Percentiles rank a stretch among this genome's conserved stretches.
Evolutionary conservation across 2,888 invertebrate genomes (phyloP).

Genomic region (Dicyrtomina minuta): DNA sequence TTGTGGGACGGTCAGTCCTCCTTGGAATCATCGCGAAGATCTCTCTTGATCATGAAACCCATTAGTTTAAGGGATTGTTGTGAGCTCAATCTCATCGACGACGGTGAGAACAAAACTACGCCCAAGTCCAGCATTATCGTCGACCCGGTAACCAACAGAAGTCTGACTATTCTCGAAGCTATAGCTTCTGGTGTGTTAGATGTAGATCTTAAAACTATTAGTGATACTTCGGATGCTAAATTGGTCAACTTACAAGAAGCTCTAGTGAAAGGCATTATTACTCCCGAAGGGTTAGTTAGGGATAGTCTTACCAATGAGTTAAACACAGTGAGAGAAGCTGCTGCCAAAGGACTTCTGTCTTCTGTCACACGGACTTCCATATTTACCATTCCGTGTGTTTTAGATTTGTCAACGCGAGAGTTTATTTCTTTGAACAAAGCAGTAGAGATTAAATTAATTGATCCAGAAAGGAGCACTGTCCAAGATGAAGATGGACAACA

Average conservation of each 20-base stretch:
- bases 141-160: constrained; percentile 76
- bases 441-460: constrained; percentile 72
- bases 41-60: constrained; percentile 80
- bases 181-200: constrained; percentile 85
- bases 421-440: constrained; percentile 83
- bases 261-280: constrained; percentile 75
- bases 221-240: constrained; percentile 76
- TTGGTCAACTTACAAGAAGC: constrained; percentile 83
- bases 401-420: constrained; percentile 76
- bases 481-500: constrained; percentile 56
- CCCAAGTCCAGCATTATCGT: constrained; percentile 60
- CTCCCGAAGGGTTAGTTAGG: constrained; percentile 69
- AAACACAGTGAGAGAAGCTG: constrained; percentile 80
- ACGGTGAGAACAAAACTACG: constrained; percentile 57
- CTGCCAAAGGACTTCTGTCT: constrained; percentile 82
- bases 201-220: constrained; percentile 78
- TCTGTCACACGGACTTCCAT: constrained; percentile 84
- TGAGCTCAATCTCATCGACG: constrained; percentile 76
- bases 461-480: constrained; percentile 58
- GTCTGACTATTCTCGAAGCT: constrained; percentile 79
- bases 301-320: constrained; percentile 73
- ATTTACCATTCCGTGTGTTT: constrained; percentile 89
- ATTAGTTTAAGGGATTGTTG: constrained; percentile 85
- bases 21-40: constrained; percentile 78
- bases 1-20: constrained; percentile 70